A percentile compares a stretch with the other conserved stretches of the same genome.
These are phyloP conservation scores for Corythoichthys intestinalis DNA, from an alignment of 2,113 vertebrate genomes.

Conservation along the genomic window DNA sequence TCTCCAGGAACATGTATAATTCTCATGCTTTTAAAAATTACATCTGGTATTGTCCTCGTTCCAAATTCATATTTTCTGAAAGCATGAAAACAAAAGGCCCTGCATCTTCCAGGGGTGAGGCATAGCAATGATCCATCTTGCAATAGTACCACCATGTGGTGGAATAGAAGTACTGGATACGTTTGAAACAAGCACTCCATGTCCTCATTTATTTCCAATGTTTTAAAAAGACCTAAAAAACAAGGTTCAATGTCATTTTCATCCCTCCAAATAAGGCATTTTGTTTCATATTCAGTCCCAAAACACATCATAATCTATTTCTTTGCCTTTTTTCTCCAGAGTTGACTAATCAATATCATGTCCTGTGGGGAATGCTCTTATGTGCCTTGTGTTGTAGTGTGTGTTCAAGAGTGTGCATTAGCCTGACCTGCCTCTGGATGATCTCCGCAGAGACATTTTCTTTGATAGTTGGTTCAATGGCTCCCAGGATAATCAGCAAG, in stretches of 20 bases:
- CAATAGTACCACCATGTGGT: conserved; percentile 64
- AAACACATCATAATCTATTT: conserved; percentile 7
- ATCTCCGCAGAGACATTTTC: conserved; percentile 67
- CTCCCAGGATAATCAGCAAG: conserved; percentile 73
- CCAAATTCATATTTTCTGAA: conserved; percentile 37
- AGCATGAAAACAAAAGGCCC: conserved; percentile 41
- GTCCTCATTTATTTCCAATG: background rate
- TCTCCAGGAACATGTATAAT: conserved; percentile 26
- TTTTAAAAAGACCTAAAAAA: background rate
- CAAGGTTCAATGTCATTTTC: background rate
- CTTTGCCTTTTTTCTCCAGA: background rate
- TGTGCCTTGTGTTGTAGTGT: conserved; percentile 10
- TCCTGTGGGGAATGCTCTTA: background rate
- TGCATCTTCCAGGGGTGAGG: conserved; percentile 32
- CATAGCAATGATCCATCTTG: conserved; percentile 35
- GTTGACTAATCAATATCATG: conserved; percentile 8
- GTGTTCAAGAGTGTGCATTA: conserved; percentile 8
- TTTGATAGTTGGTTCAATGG: conserved; percentile 66
- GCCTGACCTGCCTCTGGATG: conserved; percentile 72
- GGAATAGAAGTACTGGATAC: conserved; percentile 8
- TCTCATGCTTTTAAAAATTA: conserved; percentile 48
- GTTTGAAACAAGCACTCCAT: background rate
- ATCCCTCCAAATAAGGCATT: background rate
- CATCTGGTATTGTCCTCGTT: conserved; percentile 33
- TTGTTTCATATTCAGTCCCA: background rate